Percentiles rank a stretch among this genome's conserved stretches.
These are phyloP conservation scores for Uria lomvia DNA, from an alignment of 2,113 vertebrate species.

Conservation along the genomic window DNA sequence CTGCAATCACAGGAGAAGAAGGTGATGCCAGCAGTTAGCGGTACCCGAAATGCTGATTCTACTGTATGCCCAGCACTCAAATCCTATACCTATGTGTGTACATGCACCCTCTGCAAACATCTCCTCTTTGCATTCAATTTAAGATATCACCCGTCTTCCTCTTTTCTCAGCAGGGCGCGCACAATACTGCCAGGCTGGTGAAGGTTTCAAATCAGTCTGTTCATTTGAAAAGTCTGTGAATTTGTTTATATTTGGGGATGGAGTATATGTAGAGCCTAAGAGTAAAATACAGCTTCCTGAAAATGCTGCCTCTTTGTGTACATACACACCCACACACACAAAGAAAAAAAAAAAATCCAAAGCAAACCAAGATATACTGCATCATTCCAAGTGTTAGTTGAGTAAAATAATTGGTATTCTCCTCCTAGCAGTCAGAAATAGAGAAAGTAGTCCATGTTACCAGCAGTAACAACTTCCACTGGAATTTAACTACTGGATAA, in stretches of 20 bases:
- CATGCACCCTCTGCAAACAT: not conserved
- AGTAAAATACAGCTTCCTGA: not conserved
- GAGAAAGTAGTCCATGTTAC: not conserved
- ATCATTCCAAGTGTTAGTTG: not conserved
- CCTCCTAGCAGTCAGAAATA: not conserved
- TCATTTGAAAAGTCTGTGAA: not conserved
- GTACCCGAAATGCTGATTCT: not conserved
- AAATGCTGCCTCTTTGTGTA: not conserved
- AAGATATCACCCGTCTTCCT: accelerated
- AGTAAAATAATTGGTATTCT: not conserved
- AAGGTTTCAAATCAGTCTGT: not conserved
- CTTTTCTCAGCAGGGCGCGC: not conserved
- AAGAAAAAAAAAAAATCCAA: not conserved
- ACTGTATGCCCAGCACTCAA: not conserved
- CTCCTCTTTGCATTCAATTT: not conserved
- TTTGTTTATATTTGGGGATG: not conserved
- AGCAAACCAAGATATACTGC: not conserved
- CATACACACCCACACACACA: not conserved
- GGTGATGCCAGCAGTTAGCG: not conserved
- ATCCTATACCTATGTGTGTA: not conserved
- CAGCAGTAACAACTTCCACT: not conserved
- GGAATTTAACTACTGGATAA: not conserved
- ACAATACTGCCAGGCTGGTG: not conserved
- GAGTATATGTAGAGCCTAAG: not conserved
- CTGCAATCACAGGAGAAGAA: not conserved